Base-by-base conservation (phyloP, 2,888 invertebrate genomes). In the Eutolmus rufibarbis region DNA sequence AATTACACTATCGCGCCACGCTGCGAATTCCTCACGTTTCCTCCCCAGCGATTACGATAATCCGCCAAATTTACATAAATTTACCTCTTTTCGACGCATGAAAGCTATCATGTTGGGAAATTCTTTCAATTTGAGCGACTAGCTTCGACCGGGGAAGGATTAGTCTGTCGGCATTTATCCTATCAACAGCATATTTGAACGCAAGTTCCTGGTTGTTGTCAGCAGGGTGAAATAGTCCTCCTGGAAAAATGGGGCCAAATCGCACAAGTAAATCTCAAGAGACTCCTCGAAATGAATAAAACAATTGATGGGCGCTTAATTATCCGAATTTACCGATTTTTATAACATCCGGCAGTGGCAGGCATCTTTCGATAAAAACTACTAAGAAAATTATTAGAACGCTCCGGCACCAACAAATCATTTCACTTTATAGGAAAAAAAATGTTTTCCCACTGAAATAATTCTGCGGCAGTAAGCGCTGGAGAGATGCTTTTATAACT, bases 1-100 rank as follows among this genome's bases (percentile, higher is more conserved):
- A 66, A 66, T 66, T 9, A 14, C 66, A 66, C 66, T 66, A 66
- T 23, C 19, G 12, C 43, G 2, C 66, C 43, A 12, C 2, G 43
- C 0, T 12, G 3, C 66, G 66, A 28, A 66, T 66, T n/a, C 14
- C 9, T 66, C 66, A 23, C 66, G 66, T 28, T 66, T 28, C 3
- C 5, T 66, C 23, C 19, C 12, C 23, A 28, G 66, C 66, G 28
- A 56, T 56, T 56, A 56, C n/a, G 1, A 19, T 56, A 19, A 56
- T 56, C 56, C 9, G 19, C n/a, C 2, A 66, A 34, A 66, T 66
- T 66, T 23, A 14, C 66, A 66, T 77, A 37, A 37, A 90, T 91
- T 93, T 93, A 98, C 98, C 98, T 95, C 97, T 95, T 93, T 98
- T 98, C 23, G 98, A 97, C 84, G 98, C 97, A 92, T 97, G 97